Evolutionary conservation across 2,797 vertebrate genomes (phyloP).

Genomic region (Nothura maculosa): DNA sequence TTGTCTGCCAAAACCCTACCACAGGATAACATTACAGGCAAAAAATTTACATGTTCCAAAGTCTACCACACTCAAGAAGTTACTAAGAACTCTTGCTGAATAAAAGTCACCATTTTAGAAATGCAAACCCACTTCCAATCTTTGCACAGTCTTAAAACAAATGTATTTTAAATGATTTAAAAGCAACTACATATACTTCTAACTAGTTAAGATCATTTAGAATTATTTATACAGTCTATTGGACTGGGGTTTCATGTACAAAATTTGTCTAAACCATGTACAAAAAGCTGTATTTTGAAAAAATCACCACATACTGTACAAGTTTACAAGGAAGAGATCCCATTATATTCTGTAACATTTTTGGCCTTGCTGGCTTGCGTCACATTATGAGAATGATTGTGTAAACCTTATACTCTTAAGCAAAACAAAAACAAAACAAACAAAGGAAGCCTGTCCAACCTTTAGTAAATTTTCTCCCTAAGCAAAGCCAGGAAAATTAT

Average conservation of each 20-base stretch:
- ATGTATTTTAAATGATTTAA: slow-evolving; percentile 83
- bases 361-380: slow-evolving; percentile 85
- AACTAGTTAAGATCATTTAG: slow-evolving; percentile 83
- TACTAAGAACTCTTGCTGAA: slow-evolving; percentile 88
- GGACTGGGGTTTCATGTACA: slow-evolving; percentile 89
- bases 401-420: slow-evolving; percentile 87
- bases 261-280: slow-evolving; percentile 92
- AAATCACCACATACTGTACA: slow-evolving; percentile 96
- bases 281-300: slow-evolving; percentile 95
- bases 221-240: slow-evolving; percentile 87
- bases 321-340: slow-evolving; percentile 93
- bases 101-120: slow-evolving; percentile 86
- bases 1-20: slow-evolving; percentile 84
- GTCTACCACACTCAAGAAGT: slow-evolving; percentile 89
- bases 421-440: slow-evolving; percentile 48
- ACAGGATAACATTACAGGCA: slow-evolving; percentile 88
- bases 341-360: slow-evolving; percentile 86
- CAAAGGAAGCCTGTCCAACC: slow-evolving; percentile 75
- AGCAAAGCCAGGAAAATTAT: slow-evolving; percentile 79
- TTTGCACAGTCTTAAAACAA: slow-evolving; percentile 86
- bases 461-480: slow-evolving; percentile 77
- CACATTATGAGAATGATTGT: slow-evolving; percentile 88
- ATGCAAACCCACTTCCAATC: slow-evolving; percentile 87
- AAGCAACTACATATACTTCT: slow-evolving; percentile 83
- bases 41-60: slow-evolving; percentile 85